Evolutionary conservation across 2,888 invertebrate genomes (phyloP), one percentile per base, ranked within the genome.

Genomic region (Globia sparganii): DNA sequence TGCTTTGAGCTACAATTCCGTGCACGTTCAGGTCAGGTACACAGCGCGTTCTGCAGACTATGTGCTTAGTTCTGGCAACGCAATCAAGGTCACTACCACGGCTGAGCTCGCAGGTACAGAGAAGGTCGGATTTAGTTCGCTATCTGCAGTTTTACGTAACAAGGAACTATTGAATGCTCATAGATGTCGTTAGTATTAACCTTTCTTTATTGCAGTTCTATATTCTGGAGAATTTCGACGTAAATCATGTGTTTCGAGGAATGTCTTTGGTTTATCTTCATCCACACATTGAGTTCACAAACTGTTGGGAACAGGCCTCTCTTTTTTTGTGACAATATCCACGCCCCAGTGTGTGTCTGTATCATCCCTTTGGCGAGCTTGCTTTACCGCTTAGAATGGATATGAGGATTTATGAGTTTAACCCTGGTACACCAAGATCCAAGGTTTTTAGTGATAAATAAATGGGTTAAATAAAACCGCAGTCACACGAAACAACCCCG

Each of bases 51-150:
- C 25, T 78, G 83, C 61, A 59, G 61, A 62, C 49, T 15, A n/a
- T 59, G 58, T 37, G 61, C 74, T 70, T 15, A 68, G 67, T 40
- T 70, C 61, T 67, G 62, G n/a, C 34, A 56, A 40, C 56, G 34
- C 18, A 15, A 62, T 49, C 79, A 83, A 83, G 83, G 83, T 78
- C 79, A 83, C 46, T 43, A 53, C 37, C 72, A n/a, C 34, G 13
- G 18, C 65, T 61, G 13, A 25, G 59, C 40, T 58, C 15, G 25
- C 15, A 46, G 76, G 43, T 66, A 6, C 4, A 82, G 21, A 37
- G 71, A 68, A 81, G 62, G 71, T 68, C 15, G 37, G 0, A 53
- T 43, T 34, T 34, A n/a, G 21, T 61, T 49, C 21, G 25, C 21
- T 62, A 40, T 40, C 76, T 71, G 66, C 66, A 64, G 53, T n/a